Conservation (phyloP, 2,113 vertebrate genomes). For the Atractosteus spatula region DNA sequence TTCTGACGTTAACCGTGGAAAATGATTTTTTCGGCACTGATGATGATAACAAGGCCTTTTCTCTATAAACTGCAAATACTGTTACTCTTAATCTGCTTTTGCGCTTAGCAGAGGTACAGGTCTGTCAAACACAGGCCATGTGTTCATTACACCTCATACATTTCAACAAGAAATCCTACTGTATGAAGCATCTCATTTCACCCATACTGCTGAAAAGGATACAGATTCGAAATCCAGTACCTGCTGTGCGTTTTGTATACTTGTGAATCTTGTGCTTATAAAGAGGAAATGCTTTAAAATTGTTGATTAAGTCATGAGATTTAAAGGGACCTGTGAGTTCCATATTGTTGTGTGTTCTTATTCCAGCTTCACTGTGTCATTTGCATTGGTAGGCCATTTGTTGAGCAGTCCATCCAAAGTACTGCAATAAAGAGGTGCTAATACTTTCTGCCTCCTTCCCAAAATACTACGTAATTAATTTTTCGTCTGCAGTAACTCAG, state of each 20-base stretch:
- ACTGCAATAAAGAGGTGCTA: constrained; percentile 3
- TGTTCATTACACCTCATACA: too few relatives aligned
- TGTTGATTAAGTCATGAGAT: neutral
- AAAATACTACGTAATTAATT: constrained; percentile 30
- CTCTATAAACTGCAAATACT: too few relatives aligned
- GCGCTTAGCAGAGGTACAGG: too few relatives aligned
- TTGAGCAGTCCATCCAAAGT: neutral
- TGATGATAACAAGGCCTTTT: neutral
- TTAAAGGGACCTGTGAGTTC: neutral
- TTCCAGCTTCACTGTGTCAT: neutral
- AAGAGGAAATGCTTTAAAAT: too few relatives aligned
- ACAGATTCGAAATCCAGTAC: too few relatives aligned
- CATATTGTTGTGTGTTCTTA: neutral
- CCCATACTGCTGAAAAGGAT: too few relatives aligned
- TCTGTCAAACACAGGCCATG: too few relatives aligned
- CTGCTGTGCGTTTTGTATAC: too few relatives aligned
- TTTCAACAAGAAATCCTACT: too few relatives aligned
- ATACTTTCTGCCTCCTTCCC: constrained; percentile 9
- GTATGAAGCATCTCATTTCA: too few relatives aligned
- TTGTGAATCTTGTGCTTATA: too few relatives aligned
- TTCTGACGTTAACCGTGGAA: neutral
- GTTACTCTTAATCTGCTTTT: too few relatives aligned
- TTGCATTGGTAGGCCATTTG: neutral
- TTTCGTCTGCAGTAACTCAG: constrained; percentile 26
- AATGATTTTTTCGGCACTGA: neutral